A percentile compares a stretch with the other conserved stretches of the same genome.
Evolutionary conservation across 2,797 vertebrate genomes (phyloP).

Genomic region (Hoplostethus mediterraneus): DNA sequence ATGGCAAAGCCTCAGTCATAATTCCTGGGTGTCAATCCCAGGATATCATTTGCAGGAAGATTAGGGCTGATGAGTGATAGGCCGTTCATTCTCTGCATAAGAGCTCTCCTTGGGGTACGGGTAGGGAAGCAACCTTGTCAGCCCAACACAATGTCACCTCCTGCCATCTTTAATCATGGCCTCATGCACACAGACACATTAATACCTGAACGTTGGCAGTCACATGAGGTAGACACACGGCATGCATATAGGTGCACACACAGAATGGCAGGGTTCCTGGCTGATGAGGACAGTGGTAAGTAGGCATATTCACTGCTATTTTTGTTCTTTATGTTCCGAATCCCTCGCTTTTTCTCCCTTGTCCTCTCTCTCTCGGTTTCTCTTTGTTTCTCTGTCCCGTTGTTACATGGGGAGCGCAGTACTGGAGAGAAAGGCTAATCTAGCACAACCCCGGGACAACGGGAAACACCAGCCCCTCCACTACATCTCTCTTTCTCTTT

Average conservation of each 20-base stretch:
- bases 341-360: conserved; percentile 20
- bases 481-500: conserved; percentile 5
- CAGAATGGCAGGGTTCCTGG: conserved; percentile 15
- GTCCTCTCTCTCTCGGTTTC: conserved; percentile 30
- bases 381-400: conserved; percentile 28
- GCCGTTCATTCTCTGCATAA: conserved; percentile 12
- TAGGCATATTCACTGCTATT: no score
- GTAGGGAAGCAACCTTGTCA: conserved; percentile 32
- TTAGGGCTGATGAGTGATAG: conserved; percentile 47
- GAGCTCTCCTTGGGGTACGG: conserved; percentile 29
- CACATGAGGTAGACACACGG: background rate
- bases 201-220: conserved; percentile 12
- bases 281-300: conserved; percentile 38
- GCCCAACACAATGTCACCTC: conserved; percentile 20
- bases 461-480: conserved; percentile 14
- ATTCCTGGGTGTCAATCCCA: conserved; percentile 53
- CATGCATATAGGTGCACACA: background rate
- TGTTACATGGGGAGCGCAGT: conserved; percentile 8
- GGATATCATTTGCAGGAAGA: conserved; percentile 54
- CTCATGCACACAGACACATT: conserved; percentile 41
- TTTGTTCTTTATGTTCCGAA: no score
- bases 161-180: conserved; percentile 59
- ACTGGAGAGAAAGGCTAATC: conserved; percentile 36
- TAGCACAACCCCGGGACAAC: conserved; percentile 44
- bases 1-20: conserved; percentile 50